Conservation (phyloP, 2,113 vertebrate species). For the Coreoperca whiteheadi region DNA sequence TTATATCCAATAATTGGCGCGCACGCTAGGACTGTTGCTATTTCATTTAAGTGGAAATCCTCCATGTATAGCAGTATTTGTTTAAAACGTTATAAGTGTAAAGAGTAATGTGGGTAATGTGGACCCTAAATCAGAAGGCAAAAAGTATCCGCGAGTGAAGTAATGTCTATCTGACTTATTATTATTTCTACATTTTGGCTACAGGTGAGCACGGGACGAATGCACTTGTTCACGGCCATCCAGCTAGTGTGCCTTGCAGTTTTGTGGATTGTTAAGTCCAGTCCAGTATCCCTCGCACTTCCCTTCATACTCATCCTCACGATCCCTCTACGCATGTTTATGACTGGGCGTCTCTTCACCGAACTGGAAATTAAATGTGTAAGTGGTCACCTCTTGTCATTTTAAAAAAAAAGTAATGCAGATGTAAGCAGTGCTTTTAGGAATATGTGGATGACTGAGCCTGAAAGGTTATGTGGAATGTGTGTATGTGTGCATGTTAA, state of each 20-base stretch:
- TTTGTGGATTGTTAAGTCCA: conserved; percentile 92
- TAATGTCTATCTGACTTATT: not conserved
- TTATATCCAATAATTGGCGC: not conserved
- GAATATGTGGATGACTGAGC: not conserved
- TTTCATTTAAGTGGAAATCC: not conserved
- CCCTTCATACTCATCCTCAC: conserved; percentile 97
- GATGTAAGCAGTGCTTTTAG: too few relatives aligned
- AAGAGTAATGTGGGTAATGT: not conserved
- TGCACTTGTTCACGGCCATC: conserved; percentile 93
- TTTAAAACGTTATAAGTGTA: not conserved
- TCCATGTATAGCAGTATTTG: not conserved
- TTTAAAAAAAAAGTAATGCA: not conserved
- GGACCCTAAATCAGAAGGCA: not conserved
- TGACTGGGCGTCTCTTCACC: conserved; percentile 89
- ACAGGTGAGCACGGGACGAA: conserved; percentile 94
- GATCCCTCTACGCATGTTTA: conserved; percentile 89
- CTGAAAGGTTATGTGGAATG: not conserved
- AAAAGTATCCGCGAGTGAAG: not conserved
- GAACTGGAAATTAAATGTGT: conserved; percentile 93
- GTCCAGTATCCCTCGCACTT: conserved; percentile 86
- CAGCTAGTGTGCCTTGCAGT: conserved; percentile 87
- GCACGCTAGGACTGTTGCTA: not conserved
- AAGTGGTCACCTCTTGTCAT: conserved; percentile 59
- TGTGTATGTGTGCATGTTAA: not conserved
- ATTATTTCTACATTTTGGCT: conserved; percentile 25